Conservation (phyloP, 2,888 invertebrate genomes). For the Luperina testacea region DNA sequence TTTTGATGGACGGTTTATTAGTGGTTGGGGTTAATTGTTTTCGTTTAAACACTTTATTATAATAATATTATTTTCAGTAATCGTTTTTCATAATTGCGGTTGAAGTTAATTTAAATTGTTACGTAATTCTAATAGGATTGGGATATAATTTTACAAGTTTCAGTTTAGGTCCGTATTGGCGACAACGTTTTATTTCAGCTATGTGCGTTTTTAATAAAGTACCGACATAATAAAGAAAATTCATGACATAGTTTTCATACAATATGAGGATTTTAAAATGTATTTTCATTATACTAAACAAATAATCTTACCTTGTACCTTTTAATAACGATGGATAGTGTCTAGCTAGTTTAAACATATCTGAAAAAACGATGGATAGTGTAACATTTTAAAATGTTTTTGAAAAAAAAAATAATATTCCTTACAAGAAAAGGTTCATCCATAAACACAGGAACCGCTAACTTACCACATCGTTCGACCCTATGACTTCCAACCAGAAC, state of each 20-base stretch:
- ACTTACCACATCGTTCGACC: neutral
- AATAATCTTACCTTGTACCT: neutral
- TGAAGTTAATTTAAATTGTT: conserved; percentile 12
- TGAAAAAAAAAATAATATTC: neutral
- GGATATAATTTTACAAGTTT: neutral
- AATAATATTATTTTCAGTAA: conserved; percentile 25
- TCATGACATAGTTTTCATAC: neutral
- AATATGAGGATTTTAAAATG: too few species aligned
- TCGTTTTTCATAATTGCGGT: conserved; percentile 21
- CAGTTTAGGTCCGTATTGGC: neutral
- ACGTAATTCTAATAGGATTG: conserved; percentile 19
- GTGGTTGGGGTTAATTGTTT: conserved; percentile 47
- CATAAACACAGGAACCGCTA: neutral
- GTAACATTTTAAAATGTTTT: neutral
- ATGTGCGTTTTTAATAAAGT: neutral
- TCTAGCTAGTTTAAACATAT: too few species aligned
- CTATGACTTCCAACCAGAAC: conserved; percentile 38
- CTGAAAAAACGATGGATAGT: neutral
- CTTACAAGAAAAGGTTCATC: neutral
- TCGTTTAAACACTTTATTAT: conserved; percentile 11
- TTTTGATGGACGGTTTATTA: conserved; percentile 45
- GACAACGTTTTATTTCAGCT: neutral
- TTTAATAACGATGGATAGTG: neutral
- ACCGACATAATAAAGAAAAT: neutral
- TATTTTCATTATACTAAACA: too few species aligned